Conservation (phyloP, 2,113 vertebrate species). For the Desmodus rotundus region DNA sequence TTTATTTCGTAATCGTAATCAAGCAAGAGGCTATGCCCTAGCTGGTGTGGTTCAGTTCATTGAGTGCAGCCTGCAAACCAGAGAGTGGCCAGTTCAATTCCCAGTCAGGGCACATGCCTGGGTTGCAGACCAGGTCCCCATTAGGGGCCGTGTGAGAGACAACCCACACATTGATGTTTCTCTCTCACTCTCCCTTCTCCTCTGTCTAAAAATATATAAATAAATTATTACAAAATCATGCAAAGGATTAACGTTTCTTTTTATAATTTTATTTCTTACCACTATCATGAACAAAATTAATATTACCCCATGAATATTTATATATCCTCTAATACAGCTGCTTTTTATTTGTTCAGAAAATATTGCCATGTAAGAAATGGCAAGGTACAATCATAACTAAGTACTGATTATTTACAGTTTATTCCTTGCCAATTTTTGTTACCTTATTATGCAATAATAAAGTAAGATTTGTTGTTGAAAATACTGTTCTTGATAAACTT, state of each 20-base stretch:
- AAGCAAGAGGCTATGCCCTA: too few species aligned
- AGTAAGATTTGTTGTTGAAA: constrained; percentile 6
- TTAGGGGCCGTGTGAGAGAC: too few species aligned
- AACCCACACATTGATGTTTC: too few species aligned
- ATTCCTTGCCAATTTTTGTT: background rate
- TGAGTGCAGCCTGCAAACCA: too few species aligned
- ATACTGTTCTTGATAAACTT: background rate
- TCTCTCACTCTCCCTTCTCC: too few species aligned
- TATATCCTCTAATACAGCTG: background rate
- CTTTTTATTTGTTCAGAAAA: background rate
- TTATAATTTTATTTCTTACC: background rate
- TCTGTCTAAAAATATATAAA: too few species aligned
- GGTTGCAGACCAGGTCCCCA: too few species aligned
- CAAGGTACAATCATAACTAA: background rate
- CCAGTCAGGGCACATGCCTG: too few species aligned
- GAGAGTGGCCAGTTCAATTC: too few species aligned
- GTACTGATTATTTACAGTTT: background rate
- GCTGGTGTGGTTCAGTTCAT: too few species aligned
- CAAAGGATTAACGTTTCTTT: background rate
- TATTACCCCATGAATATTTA: background rate
- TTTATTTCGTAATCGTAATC: background rate
- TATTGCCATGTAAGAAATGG: background rate
- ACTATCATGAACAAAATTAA: background rate
- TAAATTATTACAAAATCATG: background rate
- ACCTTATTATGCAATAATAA: background rate